A percentile compares a stretch with the other conserved stretches of the same genome.
Evolutionary conservation across 2,113 vertebrate genomes (phyloP).

Genomic region (Salvelinus fontinalis): DNA sequence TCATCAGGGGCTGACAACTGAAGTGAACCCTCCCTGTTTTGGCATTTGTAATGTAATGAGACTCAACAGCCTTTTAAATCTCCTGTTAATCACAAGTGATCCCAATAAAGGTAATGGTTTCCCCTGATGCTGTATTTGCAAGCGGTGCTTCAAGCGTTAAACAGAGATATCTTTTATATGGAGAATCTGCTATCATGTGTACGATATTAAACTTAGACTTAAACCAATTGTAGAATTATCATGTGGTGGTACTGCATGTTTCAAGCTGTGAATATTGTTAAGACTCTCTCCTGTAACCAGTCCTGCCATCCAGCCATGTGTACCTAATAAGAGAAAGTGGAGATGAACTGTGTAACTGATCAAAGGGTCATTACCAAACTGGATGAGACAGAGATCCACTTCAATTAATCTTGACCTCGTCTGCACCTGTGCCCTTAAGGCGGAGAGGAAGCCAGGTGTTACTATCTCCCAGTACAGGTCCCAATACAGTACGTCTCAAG

Average conservation of each 20-base stretch:
- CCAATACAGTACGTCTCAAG: background rate
- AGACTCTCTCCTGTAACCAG: background rate
- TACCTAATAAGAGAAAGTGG: conserved; percentile 85
- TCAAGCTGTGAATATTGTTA: background rate
- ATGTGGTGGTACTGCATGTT: background rate
- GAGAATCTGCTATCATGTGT: background rate
- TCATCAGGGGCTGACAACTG: conserved; percentile 2
- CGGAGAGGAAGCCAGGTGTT: conserved; percentile 82
- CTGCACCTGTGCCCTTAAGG: conserved; percentile 85
- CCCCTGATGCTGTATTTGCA: background rate
- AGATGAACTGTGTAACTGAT: conserved; percentile 85
- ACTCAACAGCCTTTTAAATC: conserved; percentile 37
- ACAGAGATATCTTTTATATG: background rate
- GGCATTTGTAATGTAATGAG: conserved; percentile 43
- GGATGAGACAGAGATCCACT: conserved; percentile 87
- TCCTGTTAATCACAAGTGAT: conserved; percentile 29
- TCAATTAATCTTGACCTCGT: conserved; percentile 85
- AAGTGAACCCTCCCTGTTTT: conserved; percentile 29
- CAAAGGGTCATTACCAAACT: conserved; percentile 86
- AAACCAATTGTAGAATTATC: background rate
- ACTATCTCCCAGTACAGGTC: background rate
- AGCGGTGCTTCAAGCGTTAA: background rate
- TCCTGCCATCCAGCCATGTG: conserved; percentile 47
- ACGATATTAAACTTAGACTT: background rate
- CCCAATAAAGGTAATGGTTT: conserved; percentile 10